A percentile compares a stretch with the other conserved stretches of the same genome.
These are phyloP conservation scores for Temnothorax nylanderi DNA, from an alignment of 1,140 invertebrate genomes.

Conservation along the genomic window DNA sequence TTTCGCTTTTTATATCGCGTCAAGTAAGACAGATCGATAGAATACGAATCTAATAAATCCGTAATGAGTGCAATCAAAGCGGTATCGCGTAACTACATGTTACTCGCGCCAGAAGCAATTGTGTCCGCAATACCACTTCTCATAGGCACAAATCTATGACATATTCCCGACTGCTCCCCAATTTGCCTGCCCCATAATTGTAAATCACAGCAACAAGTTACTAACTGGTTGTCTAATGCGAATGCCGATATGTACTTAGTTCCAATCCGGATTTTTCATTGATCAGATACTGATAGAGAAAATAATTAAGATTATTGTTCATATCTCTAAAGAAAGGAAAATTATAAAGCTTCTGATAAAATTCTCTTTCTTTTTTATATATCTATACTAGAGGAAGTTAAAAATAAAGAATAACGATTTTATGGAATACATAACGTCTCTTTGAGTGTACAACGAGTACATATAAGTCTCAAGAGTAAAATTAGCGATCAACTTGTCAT, in stretches of 20 bases:
- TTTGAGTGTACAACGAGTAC: background rate
- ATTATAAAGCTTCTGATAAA: background rate
- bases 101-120: slow-evolving; percentile 52
- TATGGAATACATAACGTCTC: background rate
- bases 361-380: background rate
- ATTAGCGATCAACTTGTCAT: slow-evolving; percentile 76
- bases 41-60: slow-evolving; percentile 27
- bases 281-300: background rate
- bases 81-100: slow-evolving; percentile 35
- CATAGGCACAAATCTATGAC: slow-evolving; percentile 59
- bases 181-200: slow-evolving; percentile 47
- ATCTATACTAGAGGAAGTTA: background rate
- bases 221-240: slow-evolving; percentile 54
- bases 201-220: slow-evolving; percentile 65
- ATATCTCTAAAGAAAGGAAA: background rate
- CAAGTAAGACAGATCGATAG: background rate
- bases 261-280: slow-evolving; percentile 17
- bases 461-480: slow-evolving; percentile 62
- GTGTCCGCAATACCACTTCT: slow-evolving; percentile 41
- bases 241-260: slow-evolving; percentile 30
- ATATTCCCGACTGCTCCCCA: slow-evolving; percentile 53
- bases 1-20: background rate
- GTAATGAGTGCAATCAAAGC: slow-evolving; percentile 34
- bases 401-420: background rate
- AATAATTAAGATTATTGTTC: background rate